phyloP scores from a whole-genome alignment of 1,140 invertebrate genomes.

The Samia ricini region DNA sequence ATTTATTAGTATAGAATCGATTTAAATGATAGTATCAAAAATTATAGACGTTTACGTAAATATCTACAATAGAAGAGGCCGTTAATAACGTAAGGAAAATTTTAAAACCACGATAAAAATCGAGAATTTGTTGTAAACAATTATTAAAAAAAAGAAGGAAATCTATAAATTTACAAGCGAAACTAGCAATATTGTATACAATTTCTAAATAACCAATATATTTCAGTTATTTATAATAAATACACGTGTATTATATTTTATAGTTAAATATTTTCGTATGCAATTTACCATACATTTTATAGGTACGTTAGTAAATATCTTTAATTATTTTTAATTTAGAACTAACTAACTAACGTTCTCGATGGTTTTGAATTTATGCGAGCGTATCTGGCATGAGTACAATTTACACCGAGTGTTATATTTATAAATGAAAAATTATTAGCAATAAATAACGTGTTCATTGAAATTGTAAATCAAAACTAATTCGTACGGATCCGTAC shows the following conservation, averaged over 20 bases:
- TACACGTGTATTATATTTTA: neutral
- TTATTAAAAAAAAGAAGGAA: neutral
- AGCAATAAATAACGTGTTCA: constrained; percentile 9
- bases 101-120: neutral
- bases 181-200: neutral
- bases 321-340: constrained; percentile 2
- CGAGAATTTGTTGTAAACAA: neutral
- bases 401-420: constrained; percentile 4
- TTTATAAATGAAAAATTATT: constrained; percentile 8
- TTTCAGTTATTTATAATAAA: neutral
- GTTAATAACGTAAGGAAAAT: neutral
- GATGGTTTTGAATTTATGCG: neutral
- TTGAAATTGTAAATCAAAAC: constrained; percentile 12
- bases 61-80: no score
- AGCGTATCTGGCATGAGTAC: constrained; percentile 8
- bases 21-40: no score
- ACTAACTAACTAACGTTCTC: neutral
- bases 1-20: no score
- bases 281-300: neutral
- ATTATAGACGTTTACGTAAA: neutral
- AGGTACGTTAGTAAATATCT: neutral
- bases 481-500: constrained; percentile 3
- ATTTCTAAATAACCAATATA: neutral
- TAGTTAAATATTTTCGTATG: neutral
- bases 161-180: neutral